phyloP scores from a whole-genome alignment of 2,888 invertebrate species.

The Pseudolycoriella hygida region DNA sequence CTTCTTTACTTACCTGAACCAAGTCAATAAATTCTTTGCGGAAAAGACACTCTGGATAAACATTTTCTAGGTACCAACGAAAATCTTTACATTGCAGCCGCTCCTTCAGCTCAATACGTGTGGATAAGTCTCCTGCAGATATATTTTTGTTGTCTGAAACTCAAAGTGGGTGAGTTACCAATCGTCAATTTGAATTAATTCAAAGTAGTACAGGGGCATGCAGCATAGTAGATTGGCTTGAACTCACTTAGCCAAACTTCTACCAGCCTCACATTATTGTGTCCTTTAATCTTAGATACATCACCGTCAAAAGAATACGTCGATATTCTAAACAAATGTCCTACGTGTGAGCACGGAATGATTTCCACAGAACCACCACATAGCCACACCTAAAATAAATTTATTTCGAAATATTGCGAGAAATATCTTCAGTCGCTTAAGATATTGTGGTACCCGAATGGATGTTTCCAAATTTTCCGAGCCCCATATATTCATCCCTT shows the following conservation, averaged over 20 bases:
- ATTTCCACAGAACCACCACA: constrained; percentile 16
- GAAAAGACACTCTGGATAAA: constrained; percentile 47
- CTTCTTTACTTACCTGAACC: too few species aligned
- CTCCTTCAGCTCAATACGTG: constrained; percentile 44
- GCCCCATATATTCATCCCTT: constrained; percentile 97
- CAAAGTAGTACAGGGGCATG: constrained; percentile 31
- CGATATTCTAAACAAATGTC: constrained; percentile 25
- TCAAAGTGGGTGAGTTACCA: too few species aligned
- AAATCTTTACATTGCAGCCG: constrained; percentile 59
- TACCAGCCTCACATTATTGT: constrained; percentile 64
- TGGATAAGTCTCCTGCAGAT: constrained; percentile 59
- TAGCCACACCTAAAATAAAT: constrained; percentile 13
- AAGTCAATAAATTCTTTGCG: background rate
- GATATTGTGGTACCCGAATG: constrained; percentile 48
- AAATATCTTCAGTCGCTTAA: too few species aligned
- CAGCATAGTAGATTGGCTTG: constrained; percentile 66
- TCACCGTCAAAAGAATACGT: constrained; percentile 70
- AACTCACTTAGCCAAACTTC: constrained; percentile 62
- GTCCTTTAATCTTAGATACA: constrained; percentile 54
- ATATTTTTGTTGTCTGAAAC: constrained; percentile 49
- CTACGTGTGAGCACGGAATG: constrained; percentile 17
- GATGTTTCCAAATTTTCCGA: constrained; percentile 92
- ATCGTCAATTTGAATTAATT: too few species aligned
- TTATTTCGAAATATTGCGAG: too few species aligned
- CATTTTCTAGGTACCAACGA: constrained; percentile 68